phyloP scores from a whole-genome alignment of 2,113 vertebrate species.

The Phainopepla nitens region DNA sequence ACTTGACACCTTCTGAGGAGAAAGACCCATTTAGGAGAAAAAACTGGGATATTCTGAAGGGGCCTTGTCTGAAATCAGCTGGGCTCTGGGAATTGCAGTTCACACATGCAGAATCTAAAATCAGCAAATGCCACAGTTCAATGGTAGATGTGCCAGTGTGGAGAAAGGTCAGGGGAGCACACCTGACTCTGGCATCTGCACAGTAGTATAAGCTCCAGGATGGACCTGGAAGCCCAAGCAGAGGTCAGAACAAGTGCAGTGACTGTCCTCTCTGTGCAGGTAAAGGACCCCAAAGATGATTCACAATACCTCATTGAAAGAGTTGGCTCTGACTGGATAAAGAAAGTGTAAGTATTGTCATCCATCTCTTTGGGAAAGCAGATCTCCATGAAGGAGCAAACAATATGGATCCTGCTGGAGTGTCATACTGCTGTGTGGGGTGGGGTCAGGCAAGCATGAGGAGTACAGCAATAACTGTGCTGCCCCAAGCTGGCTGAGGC shows the following conservation, averaged over 20 bases:
- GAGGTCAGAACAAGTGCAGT: background rate
- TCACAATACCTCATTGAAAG: background rate
- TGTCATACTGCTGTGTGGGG: background rate
- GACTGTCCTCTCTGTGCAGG: constrained; percentile 64
- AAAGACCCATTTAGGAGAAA: background rate
- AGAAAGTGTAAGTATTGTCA: constrained; percentile 75
- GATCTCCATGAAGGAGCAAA: background rate
- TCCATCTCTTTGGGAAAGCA: background rate
- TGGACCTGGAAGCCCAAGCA: background rate
- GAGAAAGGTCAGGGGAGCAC: background rate
- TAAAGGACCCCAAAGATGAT: constrained; percentile 17
- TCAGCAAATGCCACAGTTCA: background rate
- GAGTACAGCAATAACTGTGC: background rate
- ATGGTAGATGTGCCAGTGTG: background rate
- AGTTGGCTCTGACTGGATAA: constrained; percentile 65
- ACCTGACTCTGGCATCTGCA: background rate
- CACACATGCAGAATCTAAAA: background rate
- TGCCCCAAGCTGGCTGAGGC: background rate
- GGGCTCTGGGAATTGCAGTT: background rate
- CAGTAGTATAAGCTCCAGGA: background rate
- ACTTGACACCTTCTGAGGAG: background rate
- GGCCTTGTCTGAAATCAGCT: background rate
- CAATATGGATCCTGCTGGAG: background rate
- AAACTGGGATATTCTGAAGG: background rate
- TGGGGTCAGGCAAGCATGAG: background rate